Percentiles rank a stretch among this genome's conserved stretches.
phyloP scores from a whole-genome alignment of 2,113 vertebrate genomes.

The Phycodurus eques region DNA sequence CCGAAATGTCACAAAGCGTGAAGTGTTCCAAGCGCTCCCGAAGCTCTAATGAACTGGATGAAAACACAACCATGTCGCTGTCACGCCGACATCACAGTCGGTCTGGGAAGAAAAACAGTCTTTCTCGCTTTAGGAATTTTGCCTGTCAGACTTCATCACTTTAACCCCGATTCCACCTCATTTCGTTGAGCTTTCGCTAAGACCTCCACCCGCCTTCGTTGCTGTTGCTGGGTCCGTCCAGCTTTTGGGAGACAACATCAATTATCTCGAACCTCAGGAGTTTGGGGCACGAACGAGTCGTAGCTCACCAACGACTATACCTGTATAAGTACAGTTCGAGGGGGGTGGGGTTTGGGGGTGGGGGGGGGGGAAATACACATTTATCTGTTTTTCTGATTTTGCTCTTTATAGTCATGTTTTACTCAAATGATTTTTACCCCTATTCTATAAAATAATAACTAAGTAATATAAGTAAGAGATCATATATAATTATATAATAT shows the following conservation, averaged over 20 bases:
- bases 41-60: conserved; percentile 67
- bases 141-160: conserved; percentile 61
- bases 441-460: too few relatives aligned
- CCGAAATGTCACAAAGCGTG: conserved; percentile 63
- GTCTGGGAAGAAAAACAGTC: conserved; percentile 41
- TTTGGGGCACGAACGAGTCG: background rate
- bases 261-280: background rate
- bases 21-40: conserved; percentile 49
- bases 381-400: too few relatives aligned
- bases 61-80: conserved; percentile 63
- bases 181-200: background rate
- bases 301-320: background rate
- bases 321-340: too few relatives aligned
- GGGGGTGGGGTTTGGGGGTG: too few relatives aligned
- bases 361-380: too few relatives aligned
- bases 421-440: too few relatives aligned
- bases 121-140: conserved; percentile 53
- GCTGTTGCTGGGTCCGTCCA: background rate
- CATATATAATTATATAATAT: too few relatives aligned
- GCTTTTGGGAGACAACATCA: background rate
- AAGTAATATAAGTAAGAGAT: too few relatives aligned
- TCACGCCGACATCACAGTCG: conserved; percentile 52
- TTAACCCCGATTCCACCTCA: conserved; percentile 3
- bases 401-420: too few relatives aligned
- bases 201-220: background rate